These are phyloP conservation scores for Sorex araneus DNA, from an alignment of 2,113 vertebrate species.

Conservation along the genomic window DNA sequence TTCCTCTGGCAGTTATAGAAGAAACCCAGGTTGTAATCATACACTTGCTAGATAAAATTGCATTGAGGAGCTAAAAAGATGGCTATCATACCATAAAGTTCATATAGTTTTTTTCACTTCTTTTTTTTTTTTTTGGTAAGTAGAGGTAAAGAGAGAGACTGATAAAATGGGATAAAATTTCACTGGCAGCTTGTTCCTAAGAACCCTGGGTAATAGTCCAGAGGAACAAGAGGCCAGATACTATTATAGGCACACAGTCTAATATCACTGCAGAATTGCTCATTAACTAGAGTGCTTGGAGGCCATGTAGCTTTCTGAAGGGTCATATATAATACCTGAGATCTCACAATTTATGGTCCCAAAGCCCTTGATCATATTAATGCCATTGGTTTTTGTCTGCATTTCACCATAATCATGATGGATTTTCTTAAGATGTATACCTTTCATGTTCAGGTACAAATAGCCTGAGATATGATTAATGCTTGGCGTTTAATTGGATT, in stretches of 20 bases:
- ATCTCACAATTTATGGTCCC: conserved; percentile 67
- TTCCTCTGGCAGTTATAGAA: neutral
- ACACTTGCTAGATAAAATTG: neutral
- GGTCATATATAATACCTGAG: conserved; percentile 44
- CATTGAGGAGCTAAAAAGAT: conserved; percentile 56
- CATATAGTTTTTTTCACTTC: neutral
- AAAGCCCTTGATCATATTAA: conserved; percentile 53
- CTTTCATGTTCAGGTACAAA: conserved; percentile 63
- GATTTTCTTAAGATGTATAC: conserved; percentile 70
- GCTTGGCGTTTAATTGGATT: conserved; percentile 61
- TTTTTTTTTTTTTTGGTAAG: conserved; percentile 32
- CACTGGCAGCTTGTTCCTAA: conserved; percentile 10
- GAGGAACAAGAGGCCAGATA: conserved; percentile 32
- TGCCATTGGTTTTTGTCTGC: conserved; percentile 20
- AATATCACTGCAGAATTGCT: conserved; percentile 25
- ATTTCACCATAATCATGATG: conserved; percentile 71
- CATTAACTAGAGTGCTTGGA: conserved; percentile 42
- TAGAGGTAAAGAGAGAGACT: neutral
- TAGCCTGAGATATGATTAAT: conserved; percentile 62
- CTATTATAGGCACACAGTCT: neutral
- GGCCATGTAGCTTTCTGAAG: conserved; percentile 57
- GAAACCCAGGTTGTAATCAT: neutral
- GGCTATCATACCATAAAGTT: neutral
- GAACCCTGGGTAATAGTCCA: neutral
- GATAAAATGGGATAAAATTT: conserved; percentile 3